Conservation (phyloP, 2,113 vertebrate species). For the Mionectes macconnelli region DNA sequence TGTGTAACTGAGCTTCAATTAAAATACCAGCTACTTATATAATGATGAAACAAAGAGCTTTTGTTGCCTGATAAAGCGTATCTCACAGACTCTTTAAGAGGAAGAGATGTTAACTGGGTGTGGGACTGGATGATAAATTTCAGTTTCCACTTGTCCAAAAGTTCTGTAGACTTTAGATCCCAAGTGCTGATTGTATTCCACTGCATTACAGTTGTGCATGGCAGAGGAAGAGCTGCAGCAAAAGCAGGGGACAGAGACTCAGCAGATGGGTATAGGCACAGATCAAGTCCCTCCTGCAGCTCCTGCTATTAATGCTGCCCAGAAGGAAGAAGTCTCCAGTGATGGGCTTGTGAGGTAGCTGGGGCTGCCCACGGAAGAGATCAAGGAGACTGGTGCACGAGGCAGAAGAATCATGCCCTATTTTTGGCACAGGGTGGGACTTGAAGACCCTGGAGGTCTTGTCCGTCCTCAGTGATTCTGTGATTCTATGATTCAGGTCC, state of each 20-base stretch:
- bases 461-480: background rate
- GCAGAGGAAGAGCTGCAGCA: background rate
- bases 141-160: background rate
- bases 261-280: background rate
- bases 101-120: background rate
- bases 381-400: rapidly evolving
- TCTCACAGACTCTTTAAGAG: background rate
- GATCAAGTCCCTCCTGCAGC: background rate
- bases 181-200: background rate
- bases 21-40: background rate
- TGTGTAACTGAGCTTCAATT: background rate
- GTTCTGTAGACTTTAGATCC: background rate
- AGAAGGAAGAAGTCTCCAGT: background rate
- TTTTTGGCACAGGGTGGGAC: background rate
- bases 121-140: background rate
- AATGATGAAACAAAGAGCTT: background rate
- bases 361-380: background rate
- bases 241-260: background rate
- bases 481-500: background rate
- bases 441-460: background rate
- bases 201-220: background rate
- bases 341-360: rapidly evolving
- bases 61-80: background rate
- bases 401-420: background rate
- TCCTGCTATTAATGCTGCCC: background rate